A percentile compares a stretch with the other conserved stretches of the same genome.
Conservation (phyloP, 2,888 invertebrate species). For the Clivina fossor region DNA sequence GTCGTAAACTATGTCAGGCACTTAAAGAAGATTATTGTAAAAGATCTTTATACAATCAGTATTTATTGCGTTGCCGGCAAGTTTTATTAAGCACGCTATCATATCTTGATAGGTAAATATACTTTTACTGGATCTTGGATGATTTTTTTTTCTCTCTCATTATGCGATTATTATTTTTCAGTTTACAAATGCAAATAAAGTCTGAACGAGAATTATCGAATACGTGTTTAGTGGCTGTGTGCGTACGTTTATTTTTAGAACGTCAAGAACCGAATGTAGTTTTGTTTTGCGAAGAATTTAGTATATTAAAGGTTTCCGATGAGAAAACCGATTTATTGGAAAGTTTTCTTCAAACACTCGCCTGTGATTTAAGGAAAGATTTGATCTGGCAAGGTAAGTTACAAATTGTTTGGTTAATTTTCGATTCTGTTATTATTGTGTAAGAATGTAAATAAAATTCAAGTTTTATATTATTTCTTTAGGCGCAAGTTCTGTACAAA, state of each 20-base stretch:
- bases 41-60: slow-evolving; percentile 78
- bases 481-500: slow-evolving; percentile 71
- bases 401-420: slow-evolving; percentile 41
- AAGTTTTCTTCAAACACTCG: slow-evolving; percentile 72
- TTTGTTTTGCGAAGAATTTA: slow-evolving; percentile 79
- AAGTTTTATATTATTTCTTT: slow-evolving; percentile 18
- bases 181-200: slow-evolving; percentile 62
- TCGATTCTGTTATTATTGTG: background rate
- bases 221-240: slow-evolving; percentile 71
- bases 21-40: slow-evolving; percentile 75
- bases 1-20: slow-evolving; percentile 71
- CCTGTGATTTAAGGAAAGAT: slow-evolving; percentile 69
- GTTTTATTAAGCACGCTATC: slow-evolving; percentile 74
- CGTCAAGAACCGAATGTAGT: slow-evolving; percentile 72
- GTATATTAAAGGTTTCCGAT: slow-evolving; percentile 77
- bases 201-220: slow-evolving; percentile 72
- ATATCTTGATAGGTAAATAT: slow-evolving; percentile 65
- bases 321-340: slow-evolving; percentile 90
- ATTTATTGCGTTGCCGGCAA: slow-evolving; percentile 78
- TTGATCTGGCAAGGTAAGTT: slow-evolving; percentile 69
- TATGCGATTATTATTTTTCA: slow-evolving; percentile 44
- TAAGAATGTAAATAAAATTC: background rate
- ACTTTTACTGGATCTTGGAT: slow-evolving; percentile 13
- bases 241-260: slow-evolving; percentile 79
- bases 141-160: slow-evolving; percentile 10